Evolutionary conservation across 2,113 vertebrate species (phyloP).

Genomic region (Scytalopus superciliaris): DNA sequence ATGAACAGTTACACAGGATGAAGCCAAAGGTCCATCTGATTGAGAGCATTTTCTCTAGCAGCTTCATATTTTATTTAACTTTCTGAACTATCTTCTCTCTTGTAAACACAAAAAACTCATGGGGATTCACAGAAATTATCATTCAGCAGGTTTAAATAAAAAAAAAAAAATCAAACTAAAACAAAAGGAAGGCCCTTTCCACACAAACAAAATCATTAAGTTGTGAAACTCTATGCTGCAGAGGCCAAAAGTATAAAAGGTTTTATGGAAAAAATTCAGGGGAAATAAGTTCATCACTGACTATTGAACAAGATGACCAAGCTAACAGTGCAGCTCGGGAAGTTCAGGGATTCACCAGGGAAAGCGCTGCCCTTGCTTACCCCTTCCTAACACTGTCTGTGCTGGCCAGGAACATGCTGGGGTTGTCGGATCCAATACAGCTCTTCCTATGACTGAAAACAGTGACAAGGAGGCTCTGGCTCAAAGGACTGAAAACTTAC

Average conservation of each 20-base stretch:
- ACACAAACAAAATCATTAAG: constrained; percentile 58
- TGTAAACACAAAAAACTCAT: constrained; percentile 19
- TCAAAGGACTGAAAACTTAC: neutral
- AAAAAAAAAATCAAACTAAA: neutral
- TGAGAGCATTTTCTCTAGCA: neutral
- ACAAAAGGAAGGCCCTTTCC: neutral
- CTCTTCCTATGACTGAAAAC: neutral
- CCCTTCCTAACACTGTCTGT: neutral
- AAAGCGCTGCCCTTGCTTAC: neutral
- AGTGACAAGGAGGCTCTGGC: neutral
- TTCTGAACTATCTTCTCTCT: neutral
- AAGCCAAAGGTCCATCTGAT: neutral
- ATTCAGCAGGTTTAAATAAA: neutral
- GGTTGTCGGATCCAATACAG: neutral
- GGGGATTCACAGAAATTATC: neutral
- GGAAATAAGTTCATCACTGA: neutral
- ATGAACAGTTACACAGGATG: neutral
- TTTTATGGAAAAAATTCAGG: constrained; percentile 17
- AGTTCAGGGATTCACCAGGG: neutral
- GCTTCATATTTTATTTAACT: neutral
- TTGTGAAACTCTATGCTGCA: neutral
- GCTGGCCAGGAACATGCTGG: neutral
- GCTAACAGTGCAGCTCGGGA: neutral
- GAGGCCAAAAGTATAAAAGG: constrained; percentile 18
- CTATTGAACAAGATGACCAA: neutral